Conservation (phyloP, 2,113 vertebrate genomes). For the Corydoras maculifer region DNA sequence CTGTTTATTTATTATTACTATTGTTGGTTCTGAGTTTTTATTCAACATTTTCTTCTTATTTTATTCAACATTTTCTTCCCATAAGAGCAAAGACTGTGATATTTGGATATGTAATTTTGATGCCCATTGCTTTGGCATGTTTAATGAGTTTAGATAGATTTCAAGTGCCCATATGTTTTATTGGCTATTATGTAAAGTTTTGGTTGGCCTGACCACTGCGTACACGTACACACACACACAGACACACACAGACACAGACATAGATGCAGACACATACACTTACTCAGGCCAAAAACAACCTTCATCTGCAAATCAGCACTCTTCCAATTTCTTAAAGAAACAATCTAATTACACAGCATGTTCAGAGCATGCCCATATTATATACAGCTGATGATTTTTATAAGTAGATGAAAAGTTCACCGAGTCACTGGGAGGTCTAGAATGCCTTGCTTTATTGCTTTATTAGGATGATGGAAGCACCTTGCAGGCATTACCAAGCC, state of each 20-base stretch:
- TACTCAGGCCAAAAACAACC: slow-evolving; percentile 57
- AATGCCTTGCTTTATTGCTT: slow-evolving; percentile 49
- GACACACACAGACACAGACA: slow-evolving; percentile 16
- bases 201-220: too few species aligned
- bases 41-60: too few species aligned
- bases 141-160: too few species aligned
- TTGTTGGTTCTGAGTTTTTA: too few species aligned
- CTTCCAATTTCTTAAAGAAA: slow-evolving; percentile 47
- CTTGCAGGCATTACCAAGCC: slow-evolving; percentile 48
- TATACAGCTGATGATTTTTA: slow-evolving; percentile 52
- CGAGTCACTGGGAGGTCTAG: slow-evolving; percentile 43
- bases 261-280: slow-evolving; percentile 41
- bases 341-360: slow-evolving; percentile 53
- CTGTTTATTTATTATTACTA: too few species aligned
- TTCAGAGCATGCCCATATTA: not conserved
- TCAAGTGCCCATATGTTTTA: too few species aligned
- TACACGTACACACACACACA: not conserved
- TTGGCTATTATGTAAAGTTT: too few species aligned
- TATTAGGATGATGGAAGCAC: slow-evolving; percentile 60
- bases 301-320: slow-evolving; percentile 51
- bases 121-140: too few species aligned
- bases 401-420: slow-evolving; percentile 54
- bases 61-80: too few species aligned
- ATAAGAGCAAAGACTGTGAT: too few species aligned
- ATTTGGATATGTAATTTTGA: too few species aligned